Conservation (phyloP, 2,888 invertebrate genomes). For the Mesochorus sp. region DNA sequence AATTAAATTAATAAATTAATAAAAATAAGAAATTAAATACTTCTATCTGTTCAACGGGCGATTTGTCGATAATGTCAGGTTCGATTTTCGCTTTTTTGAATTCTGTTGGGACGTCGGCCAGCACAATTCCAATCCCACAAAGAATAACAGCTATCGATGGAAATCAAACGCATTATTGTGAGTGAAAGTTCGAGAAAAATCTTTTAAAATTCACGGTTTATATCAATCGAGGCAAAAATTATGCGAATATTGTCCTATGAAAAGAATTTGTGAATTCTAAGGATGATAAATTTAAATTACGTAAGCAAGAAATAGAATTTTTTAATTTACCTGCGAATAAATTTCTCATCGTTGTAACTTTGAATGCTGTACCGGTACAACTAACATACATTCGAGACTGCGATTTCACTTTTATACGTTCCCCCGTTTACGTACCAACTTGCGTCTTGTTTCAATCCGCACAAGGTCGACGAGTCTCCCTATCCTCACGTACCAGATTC, state of each 20-base stretch:
- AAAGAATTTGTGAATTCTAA: not conserved
- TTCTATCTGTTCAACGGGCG: constrained; percentile 76
- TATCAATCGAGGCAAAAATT: no score
- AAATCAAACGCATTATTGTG: constrained; percentile 22
- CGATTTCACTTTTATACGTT: constrained; percentile 53
- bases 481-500: no score
- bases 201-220: no score
- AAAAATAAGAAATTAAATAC: constrained; percentile 67
- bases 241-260: no score
- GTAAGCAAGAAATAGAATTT: not conserved
- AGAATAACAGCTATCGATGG: constrained; percentile 68
- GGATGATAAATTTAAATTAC: not conserved
- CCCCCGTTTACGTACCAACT: constrained; percentile 23
- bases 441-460: constrained; percentile 1
- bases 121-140: constrained; percentile 65
- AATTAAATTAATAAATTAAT: not conserved
- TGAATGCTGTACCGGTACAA: constrained; percentile 31
- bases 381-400: constrained; percentile 17
- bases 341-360: constrained; percentile 64
- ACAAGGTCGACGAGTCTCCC: constrained; percentile 46
- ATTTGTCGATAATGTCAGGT: constrained; percentile 76
- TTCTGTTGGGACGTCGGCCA: constrained; percentile 74
- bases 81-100: constrained; percentile 77
- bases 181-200: not conserved
- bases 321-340: constrained; percentile 62